These are phyloP conservation scores for Patella depressa DNA, from an alignment of 2,888 invertebrate genomes.

Conservation along the genomic window DNA sequence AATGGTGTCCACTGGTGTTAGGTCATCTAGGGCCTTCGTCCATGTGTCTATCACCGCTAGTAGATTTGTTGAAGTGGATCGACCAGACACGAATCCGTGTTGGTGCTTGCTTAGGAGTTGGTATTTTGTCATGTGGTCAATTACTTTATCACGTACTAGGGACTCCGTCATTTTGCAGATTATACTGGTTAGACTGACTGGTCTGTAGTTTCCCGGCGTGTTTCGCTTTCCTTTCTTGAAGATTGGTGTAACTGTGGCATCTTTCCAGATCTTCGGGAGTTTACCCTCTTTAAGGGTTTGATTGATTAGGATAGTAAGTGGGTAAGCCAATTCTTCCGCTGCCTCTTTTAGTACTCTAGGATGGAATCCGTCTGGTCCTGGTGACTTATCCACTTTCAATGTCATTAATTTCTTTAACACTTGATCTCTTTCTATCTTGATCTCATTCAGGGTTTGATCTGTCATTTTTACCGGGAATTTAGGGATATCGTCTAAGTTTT, in stretches of 20 bases:
- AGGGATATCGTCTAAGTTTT: background rate
- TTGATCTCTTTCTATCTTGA: too few relatives aligned
- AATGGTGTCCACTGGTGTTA: conserved; percentile 13
- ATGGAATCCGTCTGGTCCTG: too few relatives aligned
- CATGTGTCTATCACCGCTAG: conserved; percentile 15
- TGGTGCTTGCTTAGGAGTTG: conserved; percentile 7
- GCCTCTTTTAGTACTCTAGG: background rate
- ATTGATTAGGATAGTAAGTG: background rate
- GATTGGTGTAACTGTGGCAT: conserved; percentile 13
- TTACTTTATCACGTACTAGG: conserved; percentile 14
- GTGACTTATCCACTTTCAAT: too few relatives aligned
- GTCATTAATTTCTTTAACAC: too few relatives aligned
- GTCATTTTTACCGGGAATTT: too few relatives aligned
- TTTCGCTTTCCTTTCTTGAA: conserved; percentile 21
- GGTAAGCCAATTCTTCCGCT: conserved; percentile 4
- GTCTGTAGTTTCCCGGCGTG: conserved; percentile 20
- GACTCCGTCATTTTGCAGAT: conserved; percentile 23
- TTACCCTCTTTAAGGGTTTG: conserved; percentile 5
- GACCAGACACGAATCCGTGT: conserved; percentile 16
- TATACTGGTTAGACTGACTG: conserved; percentile 25
- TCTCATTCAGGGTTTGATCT: too few relatives aligned
- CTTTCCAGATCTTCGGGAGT: conserved; percentile 4
- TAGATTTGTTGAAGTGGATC: conserved; percentile 16
- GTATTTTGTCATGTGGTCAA: conserved; percentile 10
- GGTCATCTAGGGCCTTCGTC: conserved; percentile 14